Conservation (phyloP, 2,888 invertebrate genomes). For the Sericinus montela region DNA sequence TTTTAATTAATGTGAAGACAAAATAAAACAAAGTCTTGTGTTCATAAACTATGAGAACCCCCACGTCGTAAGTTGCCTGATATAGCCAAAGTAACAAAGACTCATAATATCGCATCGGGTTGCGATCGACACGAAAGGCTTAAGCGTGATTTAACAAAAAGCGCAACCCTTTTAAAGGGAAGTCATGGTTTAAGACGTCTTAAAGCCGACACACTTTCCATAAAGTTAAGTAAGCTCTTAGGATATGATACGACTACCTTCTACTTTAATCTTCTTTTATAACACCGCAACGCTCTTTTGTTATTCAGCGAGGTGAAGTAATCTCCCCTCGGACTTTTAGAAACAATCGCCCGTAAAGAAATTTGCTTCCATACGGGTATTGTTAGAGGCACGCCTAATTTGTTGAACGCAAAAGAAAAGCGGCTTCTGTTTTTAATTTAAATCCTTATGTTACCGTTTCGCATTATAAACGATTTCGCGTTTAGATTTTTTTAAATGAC, state of each 20-base stretch:
- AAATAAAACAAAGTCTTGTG: conserved; percentile 49
- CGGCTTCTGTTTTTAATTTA: conserved; percentile 33
- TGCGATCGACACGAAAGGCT: conserved; percentile 55
- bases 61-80: conserved; percentile 56
- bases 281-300: conserved; percentile 66
- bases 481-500: neutral
- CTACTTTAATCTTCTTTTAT: conserved; percentile 69
- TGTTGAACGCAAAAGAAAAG: conserved; percentile 42
- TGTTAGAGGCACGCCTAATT: conserved; percentile 49
- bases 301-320: conserved; percentile 60
- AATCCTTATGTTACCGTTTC: conserved; percentile 12
- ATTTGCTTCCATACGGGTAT: conserved; percentile 49
- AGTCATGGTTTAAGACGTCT: conserved; percentile 68
- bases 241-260: conserved; percentile 70
- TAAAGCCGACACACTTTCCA: conserved; percentile 68
- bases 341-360: conserved; percentile 61
- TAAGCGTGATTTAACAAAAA: conserved; percentile 71
- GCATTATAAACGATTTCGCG: conserved; percentile 5
- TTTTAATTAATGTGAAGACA: conserved; percentile 65
- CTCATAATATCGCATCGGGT: conserved; percentile 52
- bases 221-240: conserved; percentile 74
- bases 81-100: conserved; percentile 57
- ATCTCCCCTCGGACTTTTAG: conserved; percentile 56
- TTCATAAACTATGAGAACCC: conserved; percentile 59
- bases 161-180: conserved; percentile 72